Evolutionary conservation across 2,797 vertebrate species (phyloP), one percentile per base, ranked within the genome.

Genomic region (Anabacerthia variegaticeps): DNA sequence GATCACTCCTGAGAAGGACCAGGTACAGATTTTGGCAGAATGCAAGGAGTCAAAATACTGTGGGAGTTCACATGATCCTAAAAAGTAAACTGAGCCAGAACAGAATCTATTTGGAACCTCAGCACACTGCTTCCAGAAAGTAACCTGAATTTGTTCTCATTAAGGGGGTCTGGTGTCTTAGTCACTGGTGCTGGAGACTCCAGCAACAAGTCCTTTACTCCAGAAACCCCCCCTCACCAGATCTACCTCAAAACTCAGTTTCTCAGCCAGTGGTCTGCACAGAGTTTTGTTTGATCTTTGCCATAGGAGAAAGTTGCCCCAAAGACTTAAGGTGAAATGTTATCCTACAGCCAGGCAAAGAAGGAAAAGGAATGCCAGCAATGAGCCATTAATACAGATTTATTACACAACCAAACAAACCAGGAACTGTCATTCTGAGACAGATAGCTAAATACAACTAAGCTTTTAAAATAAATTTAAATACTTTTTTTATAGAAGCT

Each of bases 171-270:
- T 6, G 12, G 7, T 21, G 37, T 36, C 85, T 80, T 51, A 88
- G 30, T 32, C 43, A 73, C 41, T 68, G 73, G 49, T 56, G 43
- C 49, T 78, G 46, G 14, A 78, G 34, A 37, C 12, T 77, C 56
- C 28, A 80, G 30, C 72, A 82, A 43, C 3, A 49, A 68, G 43
- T 52, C 26, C 18, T 85, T 30, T 49, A 85, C 36, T 73, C 44
- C 44, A 83, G 52, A 36, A 67, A 7, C 0, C 0, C 2, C 0
- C 0, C 2, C 2, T n/a, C 24, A 75, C 27, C 52, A 74, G 28
- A 37, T 56, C 41, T 61, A 2, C 17, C 54, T 65, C 26, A 28
- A 9, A 30, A 62, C 28, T 68, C 32, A 51, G 78, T 67, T 21
- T 73, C 28, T 34, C 10, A 6, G 43, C 5, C 84, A 69, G 12